These are phyloP conservation scores for Hycleus phaleratus DNA, from an alignment of 1,140 invertebrate genomes.

Conservation along the genomic window DNA sequence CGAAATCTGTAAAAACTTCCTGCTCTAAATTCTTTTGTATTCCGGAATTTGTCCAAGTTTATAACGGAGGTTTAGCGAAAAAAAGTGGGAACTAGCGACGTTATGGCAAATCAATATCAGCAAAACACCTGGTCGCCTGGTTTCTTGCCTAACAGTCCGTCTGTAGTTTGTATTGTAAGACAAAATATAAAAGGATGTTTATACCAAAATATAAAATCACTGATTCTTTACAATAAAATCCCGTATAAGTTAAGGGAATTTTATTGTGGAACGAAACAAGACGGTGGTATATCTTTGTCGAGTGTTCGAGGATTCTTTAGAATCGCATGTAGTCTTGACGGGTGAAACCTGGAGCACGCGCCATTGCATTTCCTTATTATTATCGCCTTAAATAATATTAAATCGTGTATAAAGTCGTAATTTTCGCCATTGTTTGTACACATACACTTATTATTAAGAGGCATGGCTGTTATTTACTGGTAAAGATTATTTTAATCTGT, in stretches of 20 bases:
- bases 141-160: conserved; percentile 27
- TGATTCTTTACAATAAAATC: background rate
- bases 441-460: too few relatives aligned
- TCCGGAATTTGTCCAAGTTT: too few relatives aligned
- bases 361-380: conserved; percentile 36
- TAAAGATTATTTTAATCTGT: too few relatives aligned
- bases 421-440: too few relatives aligned
- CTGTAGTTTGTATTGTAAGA: conserved; percentile 22
- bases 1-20: too few relatives aligned
- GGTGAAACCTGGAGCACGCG: conserved; percentile 21
- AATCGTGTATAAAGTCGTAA: too few relatives aligned
- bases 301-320: conserved; percentile 13
- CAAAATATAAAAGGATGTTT: conserved; percentile 22
- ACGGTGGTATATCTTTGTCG: conserved; percentile 15
- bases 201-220: conserved; percentile 18
- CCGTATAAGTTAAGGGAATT: conserved; percentile 1
- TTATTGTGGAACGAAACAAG: conserved; percentile 8
- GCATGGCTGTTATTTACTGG: too few relatives aligned
- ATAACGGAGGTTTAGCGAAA: too few relatives aligned
- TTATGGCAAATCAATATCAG: conserved; percentile 26
- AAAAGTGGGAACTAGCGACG: background rate
- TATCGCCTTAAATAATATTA: too few relatives aligned
- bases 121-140: conserved; percentile 22
- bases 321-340: conserved; percentile 13
- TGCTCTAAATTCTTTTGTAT: too few relatives aligned